Conservation (phyloP, 1,140 invertebrate species). For the Drosophila navojoa region DNA sequence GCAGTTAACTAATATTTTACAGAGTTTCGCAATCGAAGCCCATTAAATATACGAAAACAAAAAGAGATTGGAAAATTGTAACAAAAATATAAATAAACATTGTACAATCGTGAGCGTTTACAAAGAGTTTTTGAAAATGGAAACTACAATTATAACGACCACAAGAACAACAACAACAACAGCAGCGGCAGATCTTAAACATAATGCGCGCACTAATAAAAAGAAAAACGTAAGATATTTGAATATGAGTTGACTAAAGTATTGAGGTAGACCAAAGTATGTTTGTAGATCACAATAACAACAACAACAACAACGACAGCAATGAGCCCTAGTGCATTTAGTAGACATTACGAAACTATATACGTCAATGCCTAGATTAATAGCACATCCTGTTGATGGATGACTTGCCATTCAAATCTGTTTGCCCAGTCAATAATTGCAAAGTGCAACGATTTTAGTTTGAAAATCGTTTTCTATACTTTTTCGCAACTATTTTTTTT, state of each 20-base stretch:
- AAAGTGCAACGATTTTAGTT: constrained; percentile 10
- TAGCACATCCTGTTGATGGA: constrained; percentile 60
- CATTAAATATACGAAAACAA: not conserved
- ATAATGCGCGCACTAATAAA: constrained; percentile 49
- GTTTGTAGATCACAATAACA: not conserved
- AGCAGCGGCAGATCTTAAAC: constrained; percentile 32
- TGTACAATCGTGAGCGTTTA: constrained; percentile 16
- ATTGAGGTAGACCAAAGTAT: not conserved
- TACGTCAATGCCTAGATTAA: constrained; percentile 65
- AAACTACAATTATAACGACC: constrained; percentile 70
- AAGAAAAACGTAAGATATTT: constrained; percentile 62
- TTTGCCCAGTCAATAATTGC: constrained; percentile 50
- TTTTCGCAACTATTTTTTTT: constrained; percentile 8
- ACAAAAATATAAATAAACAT: not conserved
- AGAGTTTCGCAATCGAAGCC: constrained; percentile 15
- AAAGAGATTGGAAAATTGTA: not conserved
- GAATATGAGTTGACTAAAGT: not conserved
- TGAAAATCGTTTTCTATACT: not conserved
- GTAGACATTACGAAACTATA: constrained; percentile 33
- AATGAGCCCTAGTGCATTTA: constrained; percentile 1
- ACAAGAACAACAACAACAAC: constrained; percentile 54
- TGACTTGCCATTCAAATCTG: constrained; percentile 54
- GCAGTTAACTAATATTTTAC: constrained; percentile 1
- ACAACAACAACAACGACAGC: constrained; percentile 12
- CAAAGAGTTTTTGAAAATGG: constrained; percentile 51